These are phyloP conservation scores for Hylaea fasciaria DNA, from an alignment of 2,888 invertebrate genomes.

Conservation along the genomic window DNA sequence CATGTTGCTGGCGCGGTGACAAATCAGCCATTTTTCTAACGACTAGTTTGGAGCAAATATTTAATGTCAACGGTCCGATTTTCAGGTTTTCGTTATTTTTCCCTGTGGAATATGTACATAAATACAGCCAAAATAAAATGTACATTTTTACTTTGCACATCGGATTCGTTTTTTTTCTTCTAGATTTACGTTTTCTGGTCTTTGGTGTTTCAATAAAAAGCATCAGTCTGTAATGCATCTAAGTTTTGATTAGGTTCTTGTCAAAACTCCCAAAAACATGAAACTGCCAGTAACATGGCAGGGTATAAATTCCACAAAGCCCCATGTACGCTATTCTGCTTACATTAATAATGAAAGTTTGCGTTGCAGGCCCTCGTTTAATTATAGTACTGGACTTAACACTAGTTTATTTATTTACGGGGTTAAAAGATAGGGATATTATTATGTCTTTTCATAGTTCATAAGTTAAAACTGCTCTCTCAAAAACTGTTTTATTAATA, in stretches of 20 bases:
- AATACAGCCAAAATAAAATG: too few relatives aligned
- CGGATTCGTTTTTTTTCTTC: too few relatives aligned
- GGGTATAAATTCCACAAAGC: conserved; percentile 38
- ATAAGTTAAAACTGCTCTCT: neutral
- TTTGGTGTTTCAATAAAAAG: too few relatives aligned
- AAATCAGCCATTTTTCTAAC: conserved; percentile 18
- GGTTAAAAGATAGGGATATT: conserved; percentile 1
- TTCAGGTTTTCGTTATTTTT: too few relatives aligned
- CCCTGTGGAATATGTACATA: too few relatives aligned
- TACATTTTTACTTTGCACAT: too few relatives aligned
- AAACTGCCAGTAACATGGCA: conserved; percentile 13
- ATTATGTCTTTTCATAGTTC: neutral
- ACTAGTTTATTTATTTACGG: conserved; percentile 22
- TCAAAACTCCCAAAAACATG: conserved; percentile 2
- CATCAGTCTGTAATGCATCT: too few relatives aligned
- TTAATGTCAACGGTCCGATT: too few relatives aligned
- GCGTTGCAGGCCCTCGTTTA: conserved; percentile 35
- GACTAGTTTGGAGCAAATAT: neutral
- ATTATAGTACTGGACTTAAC: conserved; percentile 37
- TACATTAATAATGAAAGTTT: conserved; percentile 46
- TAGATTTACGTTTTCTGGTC: too few relatives aligned
- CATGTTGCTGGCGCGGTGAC: conserved; percentile 39
- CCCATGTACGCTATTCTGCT: conserved; percentile 31
- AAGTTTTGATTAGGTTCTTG: conserved; percentile 5
- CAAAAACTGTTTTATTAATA: neutral